phyloP scores from a whole-genome alignment of 2,797 vertebrate genomes.

The Chelon labrosus region DNA sequence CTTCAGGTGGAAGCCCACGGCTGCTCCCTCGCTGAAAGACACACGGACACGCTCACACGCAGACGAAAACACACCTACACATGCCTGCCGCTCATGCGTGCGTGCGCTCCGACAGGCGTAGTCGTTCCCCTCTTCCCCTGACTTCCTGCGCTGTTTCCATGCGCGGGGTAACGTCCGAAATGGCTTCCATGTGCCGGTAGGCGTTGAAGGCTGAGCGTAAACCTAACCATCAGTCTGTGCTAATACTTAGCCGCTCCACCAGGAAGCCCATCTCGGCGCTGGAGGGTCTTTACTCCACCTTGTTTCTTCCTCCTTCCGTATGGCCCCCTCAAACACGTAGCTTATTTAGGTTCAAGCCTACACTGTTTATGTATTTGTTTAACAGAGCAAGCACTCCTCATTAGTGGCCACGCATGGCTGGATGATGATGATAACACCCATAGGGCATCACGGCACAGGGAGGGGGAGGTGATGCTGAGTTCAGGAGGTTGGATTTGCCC shows the following conservation, averaged over 20 bases:
- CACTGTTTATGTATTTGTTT: conserved; percentile 71
- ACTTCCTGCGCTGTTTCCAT: conserved; percentile 60
- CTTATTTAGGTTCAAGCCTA: conserved; percentile 57
- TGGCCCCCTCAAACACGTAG: conserved; percentile 6
- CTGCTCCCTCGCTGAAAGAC: conserved; percentile 33
- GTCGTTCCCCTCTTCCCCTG: conserved; percentile 36
- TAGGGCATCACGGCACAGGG: conserved; percentile 46
- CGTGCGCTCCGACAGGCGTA: conserved; percentile 47
- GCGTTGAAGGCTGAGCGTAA: conserved; percentile 60
- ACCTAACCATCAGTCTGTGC: conserved; percentile 39
- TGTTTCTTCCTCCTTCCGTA: conserved; percentile 26
- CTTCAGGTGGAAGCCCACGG: conserved; percentile 51
- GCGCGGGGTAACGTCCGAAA: conserved; percentile 55
- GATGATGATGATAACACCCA: conserved; percentile 61
- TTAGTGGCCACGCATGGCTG: conserved; percentile 63
- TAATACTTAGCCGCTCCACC: conserved; percentile 47
- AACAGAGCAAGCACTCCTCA: conserved; percentile 62
- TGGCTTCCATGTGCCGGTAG: conserved; percentile 73
- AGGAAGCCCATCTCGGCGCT: conserved; percentile 45
- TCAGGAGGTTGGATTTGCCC: conserved; percentile 50
- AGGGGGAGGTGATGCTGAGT: conserved; percentile 58
- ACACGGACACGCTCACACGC: conserved; percentile 40
- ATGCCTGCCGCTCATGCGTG: conserved; percentile 56
- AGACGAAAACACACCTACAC: conserved; percentile 60
- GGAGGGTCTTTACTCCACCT: conserved; percentile 37